Evolutionary conservation across 2,888 invertebrate genomes (phyloP), one percentile per base, ranked within the genome.

Genomic region (Acanthosepion pharaonis): DNA sequence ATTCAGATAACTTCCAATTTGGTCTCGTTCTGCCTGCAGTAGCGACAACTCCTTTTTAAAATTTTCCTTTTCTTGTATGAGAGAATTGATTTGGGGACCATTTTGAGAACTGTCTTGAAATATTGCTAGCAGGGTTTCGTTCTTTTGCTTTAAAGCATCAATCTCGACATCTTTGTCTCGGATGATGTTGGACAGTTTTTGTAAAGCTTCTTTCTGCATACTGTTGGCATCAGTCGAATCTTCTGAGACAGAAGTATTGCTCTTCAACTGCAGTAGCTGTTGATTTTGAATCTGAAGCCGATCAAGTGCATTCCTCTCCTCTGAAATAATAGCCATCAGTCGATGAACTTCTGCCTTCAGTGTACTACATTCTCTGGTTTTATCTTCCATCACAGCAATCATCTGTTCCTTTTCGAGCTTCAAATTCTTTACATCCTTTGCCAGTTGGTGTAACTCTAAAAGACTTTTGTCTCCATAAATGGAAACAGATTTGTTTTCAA

Each of bases 1-100:
- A 96, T 98, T 98, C 0, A 99, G 96, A 48, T 97, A 97, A 8
- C 96, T 95, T 48, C 97, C 96, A 95, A 98, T 97, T 95, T 97
- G 97, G 93, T 97, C 97, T 64, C 97, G 95, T 95, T 98, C 97
- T 8, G 95, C 95, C 94, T 97, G 97, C 55, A 97, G 98, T 33
- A 98, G 98, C n/a, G 98, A 97, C 96, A 99, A 98, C 92, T 98
- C 98, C 94, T 96, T 96, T 53, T 95, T 94, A 92, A 98, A 97
- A 93, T 97, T 98, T 95, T 97, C 97, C 91, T 97, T 96, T 94
- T 97, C 97, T 93, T 96, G 95, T 95, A 97, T 95, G 91, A 97
- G 95, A 48, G 95, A 95, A 91, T 95, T 96, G 53, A 97, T 94
- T 94, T 96, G 95, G 64, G 95, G 93, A 2, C 95, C 96, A 48